Conservation (phyloP, 2,888 invertebrate species). For the Palloptera scutellata region DNA sequence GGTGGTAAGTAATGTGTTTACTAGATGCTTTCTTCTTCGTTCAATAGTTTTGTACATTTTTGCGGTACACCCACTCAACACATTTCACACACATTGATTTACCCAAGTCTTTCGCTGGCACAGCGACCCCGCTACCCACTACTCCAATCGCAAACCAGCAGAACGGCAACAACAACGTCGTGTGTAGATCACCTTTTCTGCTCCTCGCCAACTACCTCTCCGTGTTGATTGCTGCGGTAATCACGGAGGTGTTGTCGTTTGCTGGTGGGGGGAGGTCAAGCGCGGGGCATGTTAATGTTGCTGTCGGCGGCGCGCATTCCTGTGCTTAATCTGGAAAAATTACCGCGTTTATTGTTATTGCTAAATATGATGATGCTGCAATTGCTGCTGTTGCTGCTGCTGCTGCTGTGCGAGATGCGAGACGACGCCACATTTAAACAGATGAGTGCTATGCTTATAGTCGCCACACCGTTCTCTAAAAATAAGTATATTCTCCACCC, state of each 20-base stretch:
- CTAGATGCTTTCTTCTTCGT: conserved; percentile 5
- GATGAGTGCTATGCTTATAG: too few relatives aligned
- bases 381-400: too few relatives aligned
- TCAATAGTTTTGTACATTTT: conserved; percentile 1
- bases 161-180: too few relatives aligned
- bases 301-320: not conserved
- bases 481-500: too few relatives aligned
- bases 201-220: not conserved
- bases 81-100: not conserved
- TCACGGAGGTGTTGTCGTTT: not conserved
- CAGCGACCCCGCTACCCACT: too few relatives aligned
- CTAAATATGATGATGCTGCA: conserved; percentile 6
- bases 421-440: too few relatives aligned
- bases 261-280: not conserved
- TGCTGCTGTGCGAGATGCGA: too few relatives aligned
- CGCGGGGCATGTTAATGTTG: not conserved
- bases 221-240: not conserved
- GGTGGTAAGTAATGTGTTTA: not conserved
- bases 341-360: not conserved
- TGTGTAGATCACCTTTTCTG: not conserved
- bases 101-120: too few relatives aligned
- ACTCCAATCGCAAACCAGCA: too few relatives aligned
- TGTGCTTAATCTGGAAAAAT: not conserved
- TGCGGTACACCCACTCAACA: conserved; percentile 18
- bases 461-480: too few relatives aligned